A percentile compares a stretch with the other conserved stretches of the same genome.
Conservation (phyloP, 35 echinoderm and acorn worm species). For the Lytechinus variegatus region DNA sequence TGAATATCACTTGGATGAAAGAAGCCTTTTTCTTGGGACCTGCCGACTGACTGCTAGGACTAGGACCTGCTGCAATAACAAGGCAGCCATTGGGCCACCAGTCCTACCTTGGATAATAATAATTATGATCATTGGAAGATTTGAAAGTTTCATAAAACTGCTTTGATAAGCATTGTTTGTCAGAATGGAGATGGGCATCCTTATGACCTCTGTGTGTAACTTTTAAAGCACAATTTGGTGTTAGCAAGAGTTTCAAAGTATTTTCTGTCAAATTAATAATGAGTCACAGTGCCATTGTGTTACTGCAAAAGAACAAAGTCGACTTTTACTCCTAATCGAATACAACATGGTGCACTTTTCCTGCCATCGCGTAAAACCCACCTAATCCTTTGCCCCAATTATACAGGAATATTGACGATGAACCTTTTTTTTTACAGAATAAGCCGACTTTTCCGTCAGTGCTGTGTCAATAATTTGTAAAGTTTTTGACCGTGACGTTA, state of each 20-base stretch:
- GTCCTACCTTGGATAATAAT: no score
- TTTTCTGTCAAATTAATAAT: background rate
- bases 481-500: background rate
- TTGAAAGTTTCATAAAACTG: no score
- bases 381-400: background rate
- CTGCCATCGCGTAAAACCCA: background rate
- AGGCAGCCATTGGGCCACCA: no score
- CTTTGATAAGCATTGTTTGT: no score
- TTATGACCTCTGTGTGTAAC: no score
- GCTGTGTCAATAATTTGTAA: background rate
- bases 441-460: background rate
- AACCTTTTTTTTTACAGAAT: background rate
- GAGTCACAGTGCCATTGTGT: background rate
- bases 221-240: background rate
- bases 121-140: no score
- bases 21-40: no score
- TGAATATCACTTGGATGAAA: no score
- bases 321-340: background rate
- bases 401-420: background rate
- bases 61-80: no score
- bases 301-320: background rate
- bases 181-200: no score
- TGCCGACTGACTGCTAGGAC: no score
- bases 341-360: background rate
- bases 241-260: background rate